Conservation (phyloP, 2,888 invertebrate species). For the Polietes domitor region DNA sequence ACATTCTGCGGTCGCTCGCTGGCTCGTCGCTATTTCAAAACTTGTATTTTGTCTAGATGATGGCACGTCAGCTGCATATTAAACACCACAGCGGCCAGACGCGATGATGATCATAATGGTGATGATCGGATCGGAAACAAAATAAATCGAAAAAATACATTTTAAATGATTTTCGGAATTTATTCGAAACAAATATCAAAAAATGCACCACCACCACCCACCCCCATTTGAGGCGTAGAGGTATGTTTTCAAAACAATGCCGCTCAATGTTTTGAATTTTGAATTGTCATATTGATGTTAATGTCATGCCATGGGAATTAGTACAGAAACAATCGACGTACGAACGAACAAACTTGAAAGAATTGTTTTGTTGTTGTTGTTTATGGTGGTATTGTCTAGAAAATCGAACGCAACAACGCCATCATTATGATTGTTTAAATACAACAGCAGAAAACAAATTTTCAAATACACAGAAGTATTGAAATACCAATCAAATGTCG, state of each 20-base stretch:
- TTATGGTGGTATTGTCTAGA: slow-evolving; percentile 47
- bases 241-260: slow-evolving; percentile 47
- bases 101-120: neutral
- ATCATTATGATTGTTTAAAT: too few species aligned
- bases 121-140: neutral
- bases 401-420: neutral
- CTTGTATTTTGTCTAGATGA: slow-evolving; percentile 46
- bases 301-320: slow-evolving; percentile 67
- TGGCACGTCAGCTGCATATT: slow-evolving; percentile 69
- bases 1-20: slow-evolving; percentile 3
- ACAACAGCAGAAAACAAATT: too few species aligned
- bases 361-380: neutral
- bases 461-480: neutral
- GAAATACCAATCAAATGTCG: neutral
- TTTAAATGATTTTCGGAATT: slow-evolving; percentile 50
- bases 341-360: neutral
- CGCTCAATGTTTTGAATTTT: slow-evolving; percentile 56
- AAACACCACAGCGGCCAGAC: slow-evolving; percentile 41
- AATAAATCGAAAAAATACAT: slow-evolving; percentile 27
- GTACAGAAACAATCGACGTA: slow-evolving; percentile 37
- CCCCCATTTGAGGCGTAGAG: neutral
- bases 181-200: neutral
- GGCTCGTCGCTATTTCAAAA: slow-evolving; percentile 32
- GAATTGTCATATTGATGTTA: slow-evolving; percentile 67
- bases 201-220: neutral